Evolutionary conservation across 35 echinoderm and acorn worm species (phyloP).

Genomic region (Apostichopus californicus): DNA sequence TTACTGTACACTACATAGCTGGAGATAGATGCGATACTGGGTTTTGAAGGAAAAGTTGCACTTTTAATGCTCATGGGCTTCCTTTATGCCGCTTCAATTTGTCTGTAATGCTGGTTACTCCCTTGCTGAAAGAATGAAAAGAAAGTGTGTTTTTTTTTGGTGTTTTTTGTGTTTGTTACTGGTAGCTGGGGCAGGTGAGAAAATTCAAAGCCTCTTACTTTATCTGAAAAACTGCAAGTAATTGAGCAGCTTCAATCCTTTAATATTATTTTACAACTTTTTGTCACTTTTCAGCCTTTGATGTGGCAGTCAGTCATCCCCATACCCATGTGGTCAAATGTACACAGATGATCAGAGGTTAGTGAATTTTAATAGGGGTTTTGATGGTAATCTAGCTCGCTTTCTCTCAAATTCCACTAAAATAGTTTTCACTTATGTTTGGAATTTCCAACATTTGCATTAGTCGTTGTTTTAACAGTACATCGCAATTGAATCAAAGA

Average conservation of each 20-base stretch:
- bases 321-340: constrained; percentile 99
- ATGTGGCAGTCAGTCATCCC: constrained; percentile 93
- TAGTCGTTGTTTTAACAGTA: neutral
- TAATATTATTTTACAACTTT: neutral
- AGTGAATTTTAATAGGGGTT: constrained; percentile 41
- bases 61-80: no score
- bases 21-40: no score
- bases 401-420: neutral
- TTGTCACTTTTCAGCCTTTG: constrained; percentile 74
- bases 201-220: neutral
- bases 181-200: no score
- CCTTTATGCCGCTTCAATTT: neutral
- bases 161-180: no score
- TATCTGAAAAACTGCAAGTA: neutral
- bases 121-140: neutral
- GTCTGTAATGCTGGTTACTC: neutral
- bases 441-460: neutral
- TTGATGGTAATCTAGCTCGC: neutral
- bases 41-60: no score
- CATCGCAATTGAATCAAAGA: neutral
- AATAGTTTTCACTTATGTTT: no score
- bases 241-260: no score
- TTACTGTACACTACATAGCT: no score
- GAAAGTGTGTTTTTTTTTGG: no score
- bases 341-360: constrained; percentile 99